Conservation (phyloP, 1,140 invertebrate species). For the Cyclina sinensis region DNA sequence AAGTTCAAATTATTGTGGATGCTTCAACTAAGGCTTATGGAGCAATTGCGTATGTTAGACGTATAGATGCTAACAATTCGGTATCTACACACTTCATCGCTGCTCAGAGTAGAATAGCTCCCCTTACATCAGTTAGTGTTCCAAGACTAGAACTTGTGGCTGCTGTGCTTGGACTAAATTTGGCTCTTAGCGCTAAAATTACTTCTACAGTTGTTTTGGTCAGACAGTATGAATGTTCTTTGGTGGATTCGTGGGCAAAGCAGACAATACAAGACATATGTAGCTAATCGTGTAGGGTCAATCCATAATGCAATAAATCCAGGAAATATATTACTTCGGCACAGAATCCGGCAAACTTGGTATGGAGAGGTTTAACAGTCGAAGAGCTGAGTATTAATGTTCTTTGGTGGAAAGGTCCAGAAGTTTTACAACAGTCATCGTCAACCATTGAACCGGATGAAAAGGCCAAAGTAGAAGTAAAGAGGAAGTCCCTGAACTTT, state of each 20-base stretch:
- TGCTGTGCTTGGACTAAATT: neutral
- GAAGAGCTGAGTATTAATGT: neutral
- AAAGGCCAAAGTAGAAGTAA: neutral
- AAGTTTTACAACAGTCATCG: neutral
- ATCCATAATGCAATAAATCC: slow-evolving; percentile 4
- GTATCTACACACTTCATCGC: neutral
- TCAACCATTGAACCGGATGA: neutral
- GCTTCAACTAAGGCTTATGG: slow-evolving; percentile 50
- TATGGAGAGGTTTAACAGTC: neutral
- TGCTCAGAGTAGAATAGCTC: neutral
- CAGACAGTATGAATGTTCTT: slow-evolving; percentile 33
- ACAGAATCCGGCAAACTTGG: neutral
- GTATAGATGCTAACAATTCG: neutral
- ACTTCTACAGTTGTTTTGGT: too few species aligned
- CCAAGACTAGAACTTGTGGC: neutral
- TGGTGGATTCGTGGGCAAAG: neutral
- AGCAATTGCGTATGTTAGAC: slow-evolving; percentile 14
- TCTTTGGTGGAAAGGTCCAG: slow-evolving; percentile 7
- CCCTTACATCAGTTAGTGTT: neutral
- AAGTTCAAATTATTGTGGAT: slow-evolving; percentile 42
- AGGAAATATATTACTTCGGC: too few species aligned
- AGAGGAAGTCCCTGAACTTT: neutral
- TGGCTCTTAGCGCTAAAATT: too few species aligned
- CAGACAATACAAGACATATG: slow-evolving; percentile 41
- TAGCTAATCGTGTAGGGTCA: slow-evolving; percentile 45